Conservation (phyloP, 2,888 invertebrate genomes). For the Conistra vaccinii region DNA sequence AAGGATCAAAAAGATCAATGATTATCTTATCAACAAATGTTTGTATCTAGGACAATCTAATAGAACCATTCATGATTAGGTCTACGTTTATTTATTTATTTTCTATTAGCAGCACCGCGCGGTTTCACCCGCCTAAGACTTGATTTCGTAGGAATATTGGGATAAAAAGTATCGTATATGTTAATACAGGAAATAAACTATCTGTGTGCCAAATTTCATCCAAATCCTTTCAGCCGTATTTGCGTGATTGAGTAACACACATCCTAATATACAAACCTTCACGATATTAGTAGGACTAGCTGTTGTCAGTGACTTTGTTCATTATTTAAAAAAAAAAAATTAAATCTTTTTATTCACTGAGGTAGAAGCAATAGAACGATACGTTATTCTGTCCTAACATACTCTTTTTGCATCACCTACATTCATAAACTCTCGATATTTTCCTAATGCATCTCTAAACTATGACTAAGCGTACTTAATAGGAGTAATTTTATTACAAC, state of each 20-base stretch:
- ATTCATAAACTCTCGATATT: not conserved
- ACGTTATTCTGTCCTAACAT: too few relatives aligned
- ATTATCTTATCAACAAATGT: slow-evolving; percentile 48
- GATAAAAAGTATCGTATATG: not conserved
- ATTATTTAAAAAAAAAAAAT: too few relatives aligned
- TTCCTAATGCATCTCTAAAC: not conserved
- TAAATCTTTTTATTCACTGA: too few relatives aligned
- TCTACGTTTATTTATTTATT: slow-evolving; percentile 22
- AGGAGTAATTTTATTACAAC: not conserved
- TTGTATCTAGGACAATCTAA: slow-evolving; percentile 41
- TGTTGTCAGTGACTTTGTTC: not conserved
- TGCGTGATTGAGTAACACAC: not conserved
- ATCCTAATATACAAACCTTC: not conserved
- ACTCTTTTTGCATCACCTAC: not conserved
- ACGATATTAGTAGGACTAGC: not conserved
- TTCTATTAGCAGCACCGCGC: not conserved
- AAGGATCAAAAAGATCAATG: slow-evolving; percentile 57
- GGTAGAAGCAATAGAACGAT: not conserved
- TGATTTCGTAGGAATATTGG: not conserved
- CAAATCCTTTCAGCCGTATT: not conserved
- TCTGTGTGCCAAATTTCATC: not conserved
- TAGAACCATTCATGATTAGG: slow-evolving; percentile 35
- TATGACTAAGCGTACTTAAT: not conserved
- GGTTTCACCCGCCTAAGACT: not conserved
- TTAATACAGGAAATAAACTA: too few relatives aligned